A percentile compares a stretch with the other conserved stretches of the same genome.
These are phyloP conservation scores for Drosophila falleni DNA, from an alignment of 2,888 invertebrate species.

Conservation along the genomic window DNA sequence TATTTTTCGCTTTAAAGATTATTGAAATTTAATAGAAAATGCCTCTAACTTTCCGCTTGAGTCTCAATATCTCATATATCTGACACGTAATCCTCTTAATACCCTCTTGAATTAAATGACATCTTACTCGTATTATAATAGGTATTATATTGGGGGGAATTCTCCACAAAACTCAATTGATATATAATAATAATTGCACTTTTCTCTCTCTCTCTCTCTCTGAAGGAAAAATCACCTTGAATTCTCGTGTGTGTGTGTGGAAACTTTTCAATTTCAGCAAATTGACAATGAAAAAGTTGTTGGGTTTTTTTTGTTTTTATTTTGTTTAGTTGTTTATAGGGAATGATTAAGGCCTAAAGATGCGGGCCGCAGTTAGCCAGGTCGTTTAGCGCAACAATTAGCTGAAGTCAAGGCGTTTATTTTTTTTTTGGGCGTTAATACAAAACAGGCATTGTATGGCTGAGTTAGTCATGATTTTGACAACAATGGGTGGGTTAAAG, in stretches of 20 bases:
- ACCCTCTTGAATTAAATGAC: not conserved
- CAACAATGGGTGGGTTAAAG: not conserved
- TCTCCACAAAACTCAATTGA: not conserved
- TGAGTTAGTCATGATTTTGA: conserved; percentile 6
- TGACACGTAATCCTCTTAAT: not conserved
- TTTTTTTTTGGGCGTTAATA: conserved; percentile 7
- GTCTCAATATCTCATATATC: not conserved
- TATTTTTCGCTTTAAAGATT: too few species aligned
- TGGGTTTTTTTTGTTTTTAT: conserved; percentile 3
- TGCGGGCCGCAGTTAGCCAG: conserved; percentile 15
- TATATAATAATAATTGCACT: not conserved
- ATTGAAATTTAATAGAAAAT: not conserved
- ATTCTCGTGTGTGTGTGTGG: not conserved
- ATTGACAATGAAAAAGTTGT: conserved; percentile 17
- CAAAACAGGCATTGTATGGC: conserved; percentile 14
- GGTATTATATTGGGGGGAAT: not conserved
- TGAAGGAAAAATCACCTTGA: conserved; percentile 7
- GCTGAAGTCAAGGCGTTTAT: conserved; percentile 19
- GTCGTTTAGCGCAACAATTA: conserved; percentile 25
- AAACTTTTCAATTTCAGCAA: conserved; percentile 15
- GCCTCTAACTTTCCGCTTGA: not conserved
- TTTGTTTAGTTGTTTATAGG: conserved; percentile 6
- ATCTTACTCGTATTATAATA: not conserved
- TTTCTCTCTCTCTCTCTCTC: conserved; percentile 1
- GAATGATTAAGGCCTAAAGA: conserved; percentile 15